phyloP scores from a whole-genome alignment of 2,797 vertebrate genomes.

The Sandelia bainsii region DNA sequence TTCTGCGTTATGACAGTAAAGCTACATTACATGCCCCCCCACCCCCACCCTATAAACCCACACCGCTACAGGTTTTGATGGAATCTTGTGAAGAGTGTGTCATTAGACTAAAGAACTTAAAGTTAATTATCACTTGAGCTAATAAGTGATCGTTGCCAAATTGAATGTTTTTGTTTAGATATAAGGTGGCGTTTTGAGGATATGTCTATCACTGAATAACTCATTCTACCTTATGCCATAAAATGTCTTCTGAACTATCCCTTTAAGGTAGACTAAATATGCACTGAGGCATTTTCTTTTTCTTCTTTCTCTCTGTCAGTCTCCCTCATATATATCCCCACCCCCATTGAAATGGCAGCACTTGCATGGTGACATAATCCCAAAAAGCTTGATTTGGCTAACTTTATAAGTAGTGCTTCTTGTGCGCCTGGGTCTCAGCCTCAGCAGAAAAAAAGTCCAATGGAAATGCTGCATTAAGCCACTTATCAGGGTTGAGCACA shows the following conservation, averaged over 20 bases:
- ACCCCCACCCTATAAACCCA: too few species aligned
- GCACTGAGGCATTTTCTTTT: constrained; percentile 32
- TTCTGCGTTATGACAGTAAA: constrained; percentile 59
- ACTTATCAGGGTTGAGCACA: constrained; percentile 88
- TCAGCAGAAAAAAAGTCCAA: constrained; percentile 82
- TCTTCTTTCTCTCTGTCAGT: constrained; percentile 30
- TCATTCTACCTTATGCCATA: not conserved
- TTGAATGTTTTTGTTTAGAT: not conserved
- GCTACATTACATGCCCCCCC: constrained; percentile 60
- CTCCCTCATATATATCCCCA: constrained; percentile 39
- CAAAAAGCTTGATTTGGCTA: constrained; percentile 84
- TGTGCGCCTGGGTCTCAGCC: constrained; percentile 82
- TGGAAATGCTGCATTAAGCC: constrained; percentile 86
- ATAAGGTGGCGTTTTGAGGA: not conserved
- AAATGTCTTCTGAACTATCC: constrained; percentile 9
- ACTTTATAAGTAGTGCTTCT: constrained; percentile 86
- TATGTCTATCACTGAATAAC: not conserved
- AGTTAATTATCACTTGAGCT: not conserved
- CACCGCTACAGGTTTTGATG: constrained; percentile 14
- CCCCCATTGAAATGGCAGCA: constrained; percentile 73
- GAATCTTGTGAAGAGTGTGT: not conserved
- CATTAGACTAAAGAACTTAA: not conserved
- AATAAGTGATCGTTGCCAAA: not conserved
- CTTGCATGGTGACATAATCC: constrained; percentile 83
- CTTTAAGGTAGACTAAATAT: constrained; percentile 54